These are phyloP conservation scores for Drosophila bipectinata DNA, from an alignment of 1,140 invertebrate genomes.

Conservation along the genomic window DNA sequence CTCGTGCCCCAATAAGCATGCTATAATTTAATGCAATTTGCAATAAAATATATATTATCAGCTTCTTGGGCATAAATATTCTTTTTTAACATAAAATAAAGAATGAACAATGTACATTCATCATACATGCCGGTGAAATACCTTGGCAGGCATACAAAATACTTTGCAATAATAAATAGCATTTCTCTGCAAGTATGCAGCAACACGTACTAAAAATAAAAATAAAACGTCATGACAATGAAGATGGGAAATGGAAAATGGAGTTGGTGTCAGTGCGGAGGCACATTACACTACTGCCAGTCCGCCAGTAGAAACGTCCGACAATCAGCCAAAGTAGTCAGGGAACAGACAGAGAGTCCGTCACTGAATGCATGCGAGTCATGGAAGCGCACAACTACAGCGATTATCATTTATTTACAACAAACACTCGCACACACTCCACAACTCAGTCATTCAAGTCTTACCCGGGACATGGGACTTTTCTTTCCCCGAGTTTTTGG, in stretches of 20 bases:
- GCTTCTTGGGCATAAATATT: background rate
- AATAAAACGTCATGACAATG: conserved; percentile 66
- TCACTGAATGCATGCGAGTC: conserved; percentile 53
- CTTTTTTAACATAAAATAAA: background rate
- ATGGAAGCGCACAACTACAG: conserved; percentile 36
- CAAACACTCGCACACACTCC: conserved; percentile 27
- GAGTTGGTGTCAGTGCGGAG: conserved; percentile 1
- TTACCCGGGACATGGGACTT: conserved; percentile 1
- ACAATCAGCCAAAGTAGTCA: conserved; percentile 65
- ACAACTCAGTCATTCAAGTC: conserved; percentile 8
- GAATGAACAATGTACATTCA: conserved; percentile 12
- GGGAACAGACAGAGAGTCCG: conserved; percentile 29
- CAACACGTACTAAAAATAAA: conserved; percentile 65
- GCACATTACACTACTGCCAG: background rate
- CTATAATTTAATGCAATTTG: no score
- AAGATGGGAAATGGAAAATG: conserved; percentile 14
- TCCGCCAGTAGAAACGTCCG: conserved; percentile 6
- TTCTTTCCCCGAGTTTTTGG: background rate
- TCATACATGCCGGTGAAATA: conserved; percentile 46
- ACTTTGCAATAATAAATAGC: conserved; percentile 62
- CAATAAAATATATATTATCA: background rate
- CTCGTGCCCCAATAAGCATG: no score
- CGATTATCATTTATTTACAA: conserved; percentile 73
- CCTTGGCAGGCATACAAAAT: conserved; percentile 34
- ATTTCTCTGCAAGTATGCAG: conserved; percentile 57